phyloP scores from a whole-genome alignment of 2,797 vertebrate species.

The Coilia nasus region DNA sequence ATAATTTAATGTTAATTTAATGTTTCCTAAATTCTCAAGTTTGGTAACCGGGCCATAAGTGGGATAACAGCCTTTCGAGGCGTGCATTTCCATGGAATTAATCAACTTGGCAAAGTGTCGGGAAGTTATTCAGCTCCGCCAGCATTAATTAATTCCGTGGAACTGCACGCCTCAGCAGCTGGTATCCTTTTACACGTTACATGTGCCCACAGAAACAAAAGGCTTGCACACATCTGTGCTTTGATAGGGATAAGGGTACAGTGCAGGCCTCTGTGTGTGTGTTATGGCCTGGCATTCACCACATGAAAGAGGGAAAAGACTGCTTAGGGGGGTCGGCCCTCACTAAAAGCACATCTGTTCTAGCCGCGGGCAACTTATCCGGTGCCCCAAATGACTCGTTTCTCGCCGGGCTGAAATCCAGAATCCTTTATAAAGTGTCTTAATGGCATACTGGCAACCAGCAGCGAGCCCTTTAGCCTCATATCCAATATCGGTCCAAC shows the following conservation, averaged over 20 bases:
- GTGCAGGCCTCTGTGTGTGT: background rate
- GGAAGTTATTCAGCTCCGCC: no score
- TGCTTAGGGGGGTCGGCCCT: background rate
- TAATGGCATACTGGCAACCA: slow-evolving; percentile 10
- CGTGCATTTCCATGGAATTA: no score
- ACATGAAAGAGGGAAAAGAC: background rate
- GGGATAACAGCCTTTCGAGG: no score
- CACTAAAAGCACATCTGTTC: slow-evolving; percentile 25
- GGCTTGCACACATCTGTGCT: background rate
- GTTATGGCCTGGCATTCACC: background rate
- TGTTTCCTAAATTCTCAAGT: no score
- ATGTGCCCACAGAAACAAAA: background rate
- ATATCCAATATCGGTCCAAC: background rate
- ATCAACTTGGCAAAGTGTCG: no score
- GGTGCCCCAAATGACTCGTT: slow-evolving; percentile 3
- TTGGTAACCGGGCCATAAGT: no score
- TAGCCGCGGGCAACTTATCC: background rate
- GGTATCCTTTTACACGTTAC: background rate
- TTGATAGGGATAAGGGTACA: background rate
- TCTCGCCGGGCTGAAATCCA: background rate
- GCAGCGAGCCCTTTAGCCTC: background rate
- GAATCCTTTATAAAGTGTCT: background rate
- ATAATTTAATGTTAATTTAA: no score
- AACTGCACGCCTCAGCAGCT: no score
- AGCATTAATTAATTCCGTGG: no score